Evolutionary conservation across 2,888 invertebrate species (phyloP), one percentile per base, ranked within the genome.

Genomic region (Dyspetes luteomarginatus): DNA sequence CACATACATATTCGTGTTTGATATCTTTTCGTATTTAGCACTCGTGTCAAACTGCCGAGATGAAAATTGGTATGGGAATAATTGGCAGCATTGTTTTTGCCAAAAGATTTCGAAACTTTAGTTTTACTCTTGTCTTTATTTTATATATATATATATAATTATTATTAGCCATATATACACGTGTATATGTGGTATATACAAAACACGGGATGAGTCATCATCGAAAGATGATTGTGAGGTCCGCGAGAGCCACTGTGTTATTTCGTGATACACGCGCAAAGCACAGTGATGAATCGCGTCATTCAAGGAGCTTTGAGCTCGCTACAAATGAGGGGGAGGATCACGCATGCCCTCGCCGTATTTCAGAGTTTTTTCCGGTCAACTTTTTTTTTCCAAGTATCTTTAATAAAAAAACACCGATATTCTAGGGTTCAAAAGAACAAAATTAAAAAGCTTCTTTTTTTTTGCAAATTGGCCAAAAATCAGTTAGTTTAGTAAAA

Each of bases 81-180:
- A 88, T 85, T 84, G 81, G 58, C 67, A 60, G 72, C 82, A 86
- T 86, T 86, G 86, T 86, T 87, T 85, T 86, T 86, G 86, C 86
- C 87, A 87, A 87, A 86, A 87, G 50, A 68, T 88, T 88, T 87
- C 86, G 84, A 86, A 87, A 86, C n/a, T 17, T 67, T 17, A 36
- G 22, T n/a, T 56, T 56, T 43, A 56, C 73, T 56, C 73, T 28
- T 7, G 48, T 48, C 15, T 17, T 48, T 48, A 1, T 36, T 36
- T 36, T 12, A 36, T 36, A 36, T 36, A 36, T 36, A 36, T 7
- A 0, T 12, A 48, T 48, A 17, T 48, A 17, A 3, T 17, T 48
- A 15, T 48, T 48, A 17, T 17, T 12, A n/a, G n/a, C 1, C 5
- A 15, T 45, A n/a, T 22, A n/a, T 52, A 24, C 24, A 24, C 22